These are phyloP conservation scores for Pavo muticus DNA, from an alignment of 2,113 vertebrate genomes.

Conservation along the genomic window DNA sequence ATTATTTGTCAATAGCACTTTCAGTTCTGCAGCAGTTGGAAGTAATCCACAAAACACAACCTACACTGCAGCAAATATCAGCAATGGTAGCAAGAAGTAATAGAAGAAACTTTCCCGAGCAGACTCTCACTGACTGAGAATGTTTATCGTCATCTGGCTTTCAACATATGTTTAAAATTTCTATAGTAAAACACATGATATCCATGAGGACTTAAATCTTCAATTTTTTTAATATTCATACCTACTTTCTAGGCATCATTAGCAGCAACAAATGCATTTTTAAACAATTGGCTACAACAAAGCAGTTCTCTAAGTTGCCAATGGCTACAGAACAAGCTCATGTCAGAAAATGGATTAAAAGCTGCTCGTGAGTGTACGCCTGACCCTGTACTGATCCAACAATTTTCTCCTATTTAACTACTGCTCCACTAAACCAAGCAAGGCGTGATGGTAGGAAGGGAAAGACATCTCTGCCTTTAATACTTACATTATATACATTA, in stretches of 20 bases:
- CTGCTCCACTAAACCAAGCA: background rate
- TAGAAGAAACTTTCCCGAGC: conserved; percentile 12
- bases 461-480: background rate
- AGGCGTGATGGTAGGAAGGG: background rate
- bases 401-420: background rate
- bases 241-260: background rate
- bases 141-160: background rate
- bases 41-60: background rate
- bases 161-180: background rate
- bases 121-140: background rate
- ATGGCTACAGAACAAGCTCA: background rate
- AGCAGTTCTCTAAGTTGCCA: background rate
- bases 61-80: background rate
- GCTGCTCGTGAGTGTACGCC: background rate
- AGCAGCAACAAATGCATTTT: background rate
- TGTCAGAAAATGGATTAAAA: background rate
- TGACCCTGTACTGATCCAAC: background rate
- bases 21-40: background rate
- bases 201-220: background rate
- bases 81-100: background rate
- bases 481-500: background rate
- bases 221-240: background rate
- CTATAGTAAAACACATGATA: background rate
- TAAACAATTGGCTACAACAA: background rate
- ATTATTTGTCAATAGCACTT: background rate